A percentile compares a stretch with the other conserved stretches of the same genome.
phyloP scores from a whole-genome alignment of 2,888 invertebrate species.

The Morpho achilles region DNA sequence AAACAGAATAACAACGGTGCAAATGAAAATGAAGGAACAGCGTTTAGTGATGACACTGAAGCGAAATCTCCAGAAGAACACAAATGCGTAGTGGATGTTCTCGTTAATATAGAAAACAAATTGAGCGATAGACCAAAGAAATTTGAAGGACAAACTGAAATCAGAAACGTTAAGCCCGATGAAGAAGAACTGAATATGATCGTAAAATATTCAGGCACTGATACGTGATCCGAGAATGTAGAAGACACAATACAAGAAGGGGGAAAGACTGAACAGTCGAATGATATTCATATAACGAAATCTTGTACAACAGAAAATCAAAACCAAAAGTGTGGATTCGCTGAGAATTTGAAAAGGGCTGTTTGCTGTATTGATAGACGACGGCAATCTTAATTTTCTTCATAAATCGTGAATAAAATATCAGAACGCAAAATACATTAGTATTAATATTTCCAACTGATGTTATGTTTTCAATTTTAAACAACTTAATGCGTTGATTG shows the following conservation, averaged over 20 bases:
- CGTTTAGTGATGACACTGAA: constrained; percentile 47
- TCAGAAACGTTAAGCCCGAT: constrained; percentile 51
- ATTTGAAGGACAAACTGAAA: constrained; percentile 56
- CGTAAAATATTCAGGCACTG: constrained; percentile 67
- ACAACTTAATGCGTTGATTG: background rate
- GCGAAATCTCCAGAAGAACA: constrained; percentile 56
- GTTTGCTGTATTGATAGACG: constrained; percentile 72
- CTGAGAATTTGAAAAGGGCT: constrained; percentile 65
- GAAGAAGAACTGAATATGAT: constrained; percentile 72
- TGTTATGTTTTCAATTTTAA: constrained; percentile 8
- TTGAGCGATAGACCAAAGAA: constrained; percentile 59
- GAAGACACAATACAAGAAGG: constrained; percentile 43
- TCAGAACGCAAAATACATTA: background rate
- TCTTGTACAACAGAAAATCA: constrained; percentile 54
- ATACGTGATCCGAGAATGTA: constrained; percentile 73
- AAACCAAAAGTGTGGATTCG: constrained; percentile 60
- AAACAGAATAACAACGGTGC: constrained; percentile 57
- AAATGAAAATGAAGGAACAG: constrained; percentile 41
- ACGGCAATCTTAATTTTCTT: constrained; percentile 55
- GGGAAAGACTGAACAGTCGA: constrained; percentile 55
- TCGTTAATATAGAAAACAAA: constrained; percentile 70
- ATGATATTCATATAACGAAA: constrained; percentile 39
- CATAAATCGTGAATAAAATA: background rate
- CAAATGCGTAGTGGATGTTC: constrained; percentile 60
- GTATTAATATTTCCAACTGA: background rate